phyloP scores from a whole-genome alignment of 2,113 vertebrate genomes.

The Xenopus laevis region DNA sequence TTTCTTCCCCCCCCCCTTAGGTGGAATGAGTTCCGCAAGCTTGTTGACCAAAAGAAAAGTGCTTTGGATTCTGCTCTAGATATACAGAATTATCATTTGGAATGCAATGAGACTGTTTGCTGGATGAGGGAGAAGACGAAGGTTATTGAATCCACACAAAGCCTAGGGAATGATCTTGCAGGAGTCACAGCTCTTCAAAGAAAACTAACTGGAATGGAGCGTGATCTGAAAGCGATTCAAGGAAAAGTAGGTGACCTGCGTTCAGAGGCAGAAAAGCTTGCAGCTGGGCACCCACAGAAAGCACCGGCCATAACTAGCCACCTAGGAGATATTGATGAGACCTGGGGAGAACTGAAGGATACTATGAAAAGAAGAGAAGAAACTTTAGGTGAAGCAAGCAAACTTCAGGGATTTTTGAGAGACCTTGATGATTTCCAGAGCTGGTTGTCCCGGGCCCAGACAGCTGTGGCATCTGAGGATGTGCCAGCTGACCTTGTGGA shows the following conservation, averaged over 20 bases:
- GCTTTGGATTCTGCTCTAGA: constrained; percentile 82
- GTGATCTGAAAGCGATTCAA: constrained; percentile 89
- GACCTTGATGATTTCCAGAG: constrained; percentile 89
- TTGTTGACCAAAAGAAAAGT: constrained; percentile 80
- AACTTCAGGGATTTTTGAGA: constrained; percentile 86
- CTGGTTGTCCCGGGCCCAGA: constrained; percentile 86
- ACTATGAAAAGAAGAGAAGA: constrained; percentile 85
- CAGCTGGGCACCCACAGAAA: constrained; percentile 72
- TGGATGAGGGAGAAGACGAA: constrained; percentile 97
- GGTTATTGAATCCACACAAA: constrained; percentile 88
- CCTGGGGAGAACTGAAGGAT: constrained; percentile 81
- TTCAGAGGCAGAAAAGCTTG: constrained; percentile 73
- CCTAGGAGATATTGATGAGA: constrained; percentile 71
- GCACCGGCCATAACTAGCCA: constrained; percentile 65
- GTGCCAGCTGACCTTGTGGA: constrained; percentile 80
- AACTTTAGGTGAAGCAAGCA: constrained; percentile 82
- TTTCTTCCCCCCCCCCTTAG: constrained; percentile 51
- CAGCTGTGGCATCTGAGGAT: constrained; percentile 85
- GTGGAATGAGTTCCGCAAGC: constrained; percentile 81
- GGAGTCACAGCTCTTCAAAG: constrained; percentile 87
- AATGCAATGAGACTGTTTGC: constrained; percentile 86
- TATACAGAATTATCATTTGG: constrained; percentile 91
- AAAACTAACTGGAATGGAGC: constrained; percentile 86
- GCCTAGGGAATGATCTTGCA: constrained; percentile 84
- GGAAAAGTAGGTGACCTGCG: constrained; percentile 79